These are phyloP conservation scores for Bubalus kerabau DNA, from an alignment of 2,113 vertebrate species.

Conservation along the genomic window DNA sequence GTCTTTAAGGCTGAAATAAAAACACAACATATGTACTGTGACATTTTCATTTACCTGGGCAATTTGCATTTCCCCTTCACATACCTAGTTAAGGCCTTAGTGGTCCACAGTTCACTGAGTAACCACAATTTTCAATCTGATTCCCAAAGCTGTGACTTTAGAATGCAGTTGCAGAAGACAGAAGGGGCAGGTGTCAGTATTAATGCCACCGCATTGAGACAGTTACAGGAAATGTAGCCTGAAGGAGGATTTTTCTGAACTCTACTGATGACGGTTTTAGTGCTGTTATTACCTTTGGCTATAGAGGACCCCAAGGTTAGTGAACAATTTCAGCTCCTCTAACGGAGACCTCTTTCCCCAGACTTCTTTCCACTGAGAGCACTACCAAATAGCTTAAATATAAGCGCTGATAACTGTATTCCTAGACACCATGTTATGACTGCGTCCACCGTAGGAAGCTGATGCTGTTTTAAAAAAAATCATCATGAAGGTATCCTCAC, in stretches of 20 bases:
- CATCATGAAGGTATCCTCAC: conserved; percentile 9
- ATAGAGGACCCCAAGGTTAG: fast-evolving
- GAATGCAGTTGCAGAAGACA: not conserved
- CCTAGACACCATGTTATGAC: not conserved
- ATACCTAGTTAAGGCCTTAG: not conserved
- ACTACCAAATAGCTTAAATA: not conserved
- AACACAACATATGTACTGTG: not conserved
- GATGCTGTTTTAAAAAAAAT: conserved; percentile 36
- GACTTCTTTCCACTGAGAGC: not conserved
- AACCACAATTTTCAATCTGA: not conserved
- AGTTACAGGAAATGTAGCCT: not conserved
- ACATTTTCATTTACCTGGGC: not conserved
- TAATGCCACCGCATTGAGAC: not conserved
- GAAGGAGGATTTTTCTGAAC: not conserved
- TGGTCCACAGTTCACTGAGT: not conserved
- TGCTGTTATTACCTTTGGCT: not conserved
- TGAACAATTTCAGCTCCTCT: not conserved
- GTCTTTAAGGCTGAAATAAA: conserved; percentile 24
- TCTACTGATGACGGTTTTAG: not conserved
- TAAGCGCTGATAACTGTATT: not conserved
- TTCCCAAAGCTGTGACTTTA: not conserved
- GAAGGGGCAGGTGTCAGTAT: not conserved
- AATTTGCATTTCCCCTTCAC: not conserved
- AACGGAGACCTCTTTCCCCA: not conserved
- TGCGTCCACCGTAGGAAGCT: not conserved